phyloP scores from a whole-genome alignment of 2,888 invertebrate genomes.

The Itoplectis maculator region DNA sequence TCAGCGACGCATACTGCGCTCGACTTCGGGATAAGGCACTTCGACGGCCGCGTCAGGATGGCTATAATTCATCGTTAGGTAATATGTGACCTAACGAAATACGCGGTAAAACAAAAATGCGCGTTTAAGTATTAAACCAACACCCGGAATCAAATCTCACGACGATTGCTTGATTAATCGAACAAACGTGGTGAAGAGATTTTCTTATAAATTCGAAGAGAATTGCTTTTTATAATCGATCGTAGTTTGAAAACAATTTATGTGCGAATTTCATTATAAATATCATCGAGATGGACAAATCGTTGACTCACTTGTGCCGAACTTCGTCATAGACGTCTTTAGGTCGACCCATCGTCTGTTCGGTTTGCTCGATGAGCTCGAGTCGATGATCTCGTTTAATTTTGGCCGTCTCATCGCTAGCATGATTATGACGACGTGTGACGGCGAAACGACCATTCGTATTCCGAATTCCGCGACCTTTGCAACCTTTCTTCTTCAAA shows the following conservation, averaged over 20 bases:
- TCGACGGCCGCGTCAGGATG: background rate
- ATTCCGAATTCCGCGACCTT: background rate
- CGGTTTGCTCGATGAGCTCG: background rate
- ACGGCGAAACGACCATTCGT: background rate
- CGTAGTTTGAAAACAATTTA: background rate
- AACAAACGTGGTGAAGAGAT: background rate
- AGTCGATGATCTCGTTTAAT: constrained; percentile 1
- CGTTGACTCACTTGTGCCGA: background rate
- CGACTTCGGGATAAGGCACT: background rate
- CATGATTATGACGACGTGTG: background rate
- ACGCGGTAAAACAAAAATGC: background rate
- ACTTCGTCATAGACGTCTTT: constrained; percentile 6
- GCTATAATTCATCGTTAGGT: background rate
- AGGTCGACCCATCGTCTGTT: constrained; percentile 16
- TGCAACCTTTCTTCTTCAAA: constrained; percentile 12
- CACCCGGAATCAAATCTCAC: background rate
- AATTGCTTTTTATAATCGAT: background rate
- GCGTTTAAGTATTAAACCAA: background rate
- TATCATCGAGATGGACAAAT: background rate
- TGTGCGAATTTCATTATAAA: background rate
- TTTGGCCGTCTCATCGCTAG: background rate
- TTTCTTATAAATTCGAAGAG: background rate
- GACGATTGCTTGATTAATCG: background rate
- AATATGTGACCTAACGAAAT: background rate
- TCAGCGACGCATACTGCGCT: constrained; percentile 11